A percentile compares a stretch with the other conserved stretches of the same genome.
Evolutionary conservation across 2,113 vertebrate genomes (phyloP).

Genomic region (Chaetodon auriga): DNA sequence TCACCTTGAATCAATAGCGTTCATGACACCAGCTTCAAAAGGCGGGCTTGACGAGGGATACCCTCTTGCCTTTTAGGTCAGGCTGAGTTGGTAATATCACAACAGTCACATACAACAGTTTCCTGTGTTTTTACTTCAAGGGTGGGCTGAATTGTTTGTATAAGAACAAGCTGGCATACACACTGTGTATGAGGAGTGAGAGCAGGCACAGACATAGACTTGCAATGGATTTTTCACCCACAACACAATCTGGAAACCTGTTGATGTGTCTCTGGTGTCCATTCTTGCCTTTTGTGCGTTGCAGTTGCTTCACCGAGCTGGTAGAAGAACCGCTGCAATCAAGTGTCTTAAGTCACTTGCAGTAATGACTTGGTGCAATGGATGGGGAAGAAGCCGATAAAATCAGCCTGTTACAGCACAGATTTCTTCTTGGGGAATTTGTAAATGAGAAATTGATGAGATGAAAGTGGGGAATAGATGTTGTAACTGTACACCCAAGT

Average conservation of each 20-base stretch:
- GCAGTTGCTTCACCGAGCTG: background rate
- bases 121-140: constrained; percentile 6
- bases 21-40: constrained; percentile 17
- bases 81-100: background rate
- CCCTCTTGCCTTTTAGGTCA: background rate
- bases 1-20: constrained; percentile 18
- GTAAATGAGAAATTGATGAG: constrained; percentile 16
- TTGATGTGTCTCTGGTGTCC: background rate
- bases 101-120: constrained; percentile 5
- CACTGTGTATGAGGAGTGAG: background rate
- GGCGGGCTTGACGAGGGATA: background rate
- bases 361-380: background rate
- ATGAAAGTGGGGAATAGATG: background rate
- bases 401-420: background rate
- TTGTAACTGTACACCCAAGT: background rate
- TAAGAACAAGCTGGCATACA: background rate
- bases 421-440: constrained; percentile 28
- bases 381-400: background rate
- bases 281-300: background rate
- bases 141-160: background rate
- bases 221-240: constrained; percentile 2
- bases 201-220: background rate
- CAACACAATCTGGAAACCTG: constrained; percentile 23
- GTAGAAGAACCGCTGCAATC: background rate
- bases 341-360: background rate